Evolutionary conservation across 1,140 invertebrate species (phyloP), one percentile per base, ranked within the genome.

Genomic region (Heterodera carotae): DNA sequence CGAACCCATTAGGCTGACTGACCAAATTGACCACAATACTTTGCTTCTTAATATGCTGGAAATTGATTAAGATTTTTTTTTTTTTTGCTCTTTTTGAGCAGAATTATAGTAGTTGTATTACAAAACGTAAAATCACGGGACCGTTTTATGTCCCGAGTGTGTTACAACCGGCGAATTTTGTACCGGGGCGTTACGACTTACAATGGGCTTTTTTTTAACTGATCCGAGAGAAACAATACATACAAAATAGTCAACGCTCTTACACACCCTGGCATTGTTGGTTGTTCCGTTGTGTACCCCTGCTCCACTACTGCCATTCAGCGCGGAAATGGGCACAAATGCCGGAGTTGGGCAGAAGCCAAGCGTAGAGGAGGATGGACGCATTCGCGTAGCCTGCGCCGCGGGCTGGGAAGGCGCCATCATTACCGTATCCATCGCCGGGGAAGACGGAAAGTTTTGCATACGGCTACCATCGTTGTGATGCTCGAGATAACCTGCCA

Each of bases 1-100:
- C 97, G 90, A 98, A 97, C 22, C 94, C 94, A 86, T 91, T 91
- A 69, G 94, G 93, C 86, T 94, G 93, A 69, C 93, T 90, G 48
- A 92, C 91, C 15, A 96, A 88, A 25, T 92, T 92, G 0, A 74
- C 56, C 25, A 74, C 56, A 15, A 74, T 12, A 27, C 25, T 74
- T 74, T 74, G 56, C 27, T 34, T 29, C 27, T 66, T 10, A 10
- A 39, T 39, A 39, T 6, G 4, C 4, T 39, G 10, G 10, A 39
- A 39, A 39, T 6, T 39, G 36, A 39, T n/a, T n/a, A n/a, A n/a
- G n/a, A n/a, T n/a, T n/a, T n/a, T n/a, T n/a, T n/a, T n/a, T n/a
- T n/a, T n/a, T n/a, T n/a, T n/a, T n/a, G n/a, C n/a, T n/a, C n/a
- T n/a, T n/a, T n/a, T n/a, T n/a, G n/a, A n/a, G n/a, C n/a, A n/a